Percentiles rank a stretch among this genome's conserved stretches.
Evolutionary conservation across 1,140 invertebrate species (phyloP).

Genomic region (Papilio machaon): DNA sequence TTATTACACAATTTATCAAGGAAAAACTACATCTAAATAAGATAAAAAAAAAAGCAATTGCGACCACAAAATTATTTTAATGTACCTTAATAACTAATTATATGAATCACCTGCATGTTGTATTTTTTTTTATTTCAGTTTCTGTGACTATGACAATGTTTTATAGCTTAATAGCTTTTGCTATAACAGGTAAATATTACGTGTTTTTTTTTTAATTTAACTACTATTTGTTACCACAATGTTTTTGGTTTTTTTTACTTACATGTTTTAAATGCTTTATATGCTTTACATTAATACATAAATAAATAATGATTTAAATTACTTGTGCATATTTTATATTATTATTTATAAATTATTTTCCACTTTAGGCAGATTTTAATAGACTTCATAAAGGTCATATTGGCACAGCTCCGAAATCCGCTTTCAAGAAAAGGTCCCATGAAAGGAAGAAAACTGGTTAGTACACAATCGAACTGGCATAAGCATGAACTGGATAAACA

Average conservation of each 20-base stretch:
- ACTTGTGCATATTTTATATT: slow-evolving; percentile 24
- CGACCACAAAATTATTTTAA: not conserved
- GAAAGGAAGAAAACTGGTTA: slow-evolving; percentile 59
- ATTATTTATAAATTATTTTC: not conserved
- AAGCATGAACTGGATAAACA: no score
- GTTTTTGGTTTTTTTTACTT: not conserved
- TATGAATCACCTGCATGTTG: not conserved
- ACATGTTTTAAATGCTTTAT: not conserved
- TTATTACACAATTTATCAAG: no score
- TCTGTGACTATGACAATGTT: slow-evolving; percentile 29
- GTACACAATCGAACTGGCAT: not conserved
- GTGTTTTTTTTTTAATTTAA: slow-evolving; percentile 1
- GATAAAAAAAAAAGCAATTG: not conserved
- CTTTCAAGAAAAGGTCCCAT: slow-evolving; percentile 61
- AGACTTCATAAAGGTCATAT: slow-evolving; percentile 73
- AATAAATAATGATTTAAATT: slow-evolving; percentile 32
- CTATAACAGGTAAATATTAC: slow-evolving; percentile 23
- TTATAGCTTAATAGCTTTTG: slow-evolving; percentile 29
- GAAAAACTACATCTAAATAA: not conserved
- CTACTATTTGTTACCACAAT: not conserved
- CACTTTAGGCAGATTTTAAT: slow-evolving; percentile 73
- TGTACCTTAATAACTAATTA: not conserved
- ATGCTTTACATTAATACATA: slow-evolving; percentile 43
- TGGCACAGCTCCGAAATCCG: slow-evolving; percentile 71
- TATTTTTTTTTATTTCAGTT: slow-evolving; percentile 29